phyloP scores from a whole-genome alignment of 2,797 vertebrate genomes.

The Spheniscus humboldti region DNA sequence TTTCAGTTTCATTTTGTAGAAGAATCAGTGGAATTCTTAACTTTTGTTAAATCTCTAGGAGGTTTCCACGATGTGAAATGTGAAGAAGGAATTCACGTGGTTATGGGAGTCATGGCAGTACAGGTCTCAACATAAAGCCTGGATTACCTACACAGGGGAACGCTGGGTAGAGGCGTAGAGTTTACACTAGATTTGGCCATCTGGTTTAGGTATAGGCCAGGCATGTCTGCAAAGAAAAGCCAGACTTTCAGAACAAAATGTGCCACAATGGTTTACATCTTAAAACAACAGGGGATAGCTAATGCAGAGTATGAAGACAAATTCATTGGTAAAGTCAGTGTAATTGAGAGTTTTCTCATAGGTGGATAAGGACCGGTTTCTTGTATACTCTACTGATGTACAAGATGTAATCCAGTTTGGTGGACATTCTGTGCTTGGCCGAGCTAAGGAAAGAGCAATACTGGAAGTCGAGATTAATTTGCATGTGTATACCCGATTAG shows the following conservation, averaged over 20 bases:
- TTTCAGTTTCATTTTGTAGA: neutral
- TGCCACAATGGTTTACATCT: neutral
- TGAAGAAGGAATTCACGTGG: neutral
- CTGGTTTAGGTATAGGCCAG: neutral
- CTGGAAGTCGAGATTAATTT: neutral
- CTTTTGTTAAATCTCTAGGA: neutral
- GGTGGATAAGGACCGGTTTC: neutral
- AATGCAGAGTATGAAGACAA: neutral
- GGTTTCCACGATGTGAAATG: neutral
- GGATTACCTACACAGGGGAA: neutral
- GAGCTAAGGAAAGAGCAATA: neutral
- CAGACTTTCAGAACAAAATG: neutral
- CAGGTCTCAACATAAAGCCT: neutral
- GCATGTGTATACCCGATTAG: fast-evolving
- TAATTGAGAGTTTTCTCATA: neutral
- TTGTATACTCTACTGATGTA: neutral
- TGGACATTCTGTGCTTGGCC: neutral
- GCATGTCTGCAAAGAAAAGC: neutral
- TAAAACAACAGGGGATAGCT: neutral
- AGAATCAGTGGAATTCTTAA: neutral
- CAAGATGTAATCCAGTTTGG: neutral
- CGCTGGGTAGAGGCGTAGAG: neutral
- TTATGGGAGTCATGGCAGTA: neutral
- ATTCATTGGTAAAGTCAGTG: neutral
- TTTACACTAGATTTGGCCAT: neutral